phyloP scores from a whole-genome alignment of 2,113 vertebrate genomes.

The human region DNA sequence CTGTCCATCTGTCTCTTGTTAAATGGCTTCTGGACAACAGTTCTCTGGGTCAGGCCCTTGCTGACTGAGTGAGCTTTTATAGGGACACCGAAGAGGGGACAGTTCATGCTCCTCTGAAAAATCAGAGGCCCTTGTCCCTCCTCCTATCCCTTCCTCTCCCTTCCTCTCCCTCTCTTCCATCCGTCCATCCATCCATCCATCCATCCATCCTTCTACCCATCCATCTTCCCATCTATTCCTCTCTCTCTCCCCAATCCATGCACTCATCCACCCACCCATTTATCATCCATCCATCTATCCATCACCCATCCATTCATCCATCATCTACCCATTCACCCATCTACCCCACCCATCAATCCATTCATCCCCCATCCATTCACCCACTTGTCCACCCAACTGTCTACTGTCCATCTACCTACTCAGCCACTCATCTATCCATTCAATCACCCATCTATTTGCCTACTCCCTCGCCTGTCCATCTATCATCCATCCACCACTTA shows the following conservation, averaged over 20 bases:
- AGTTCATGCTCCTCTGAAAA: not conserved
- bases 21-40: not conserved
- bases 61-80: not conserved
- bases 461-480: no score
- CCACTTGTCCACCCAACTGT: no score
- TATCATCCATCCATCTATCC: no score
- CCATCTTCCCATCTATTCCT: no score
- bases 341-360: fast-evolving
- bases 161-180: not conserved
- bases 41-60: not conserved
- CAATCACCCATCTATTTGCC: fast-evolving
- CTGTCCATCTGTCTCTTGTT: not conserved
- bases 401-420: not conserved
- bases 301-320: not conserved
- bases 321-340: fast-evolving
- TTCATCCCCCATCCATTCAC: fast-evolving
- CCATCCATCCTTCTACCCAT: not conserved
- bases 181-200: not conserved
- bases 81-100: not conserved
- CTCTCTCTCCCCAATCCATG: not conserved
- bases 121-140: not conserved
- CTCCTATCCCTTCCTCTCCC: no score
- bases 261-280: not conserved
- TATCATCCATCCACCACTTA: no score
- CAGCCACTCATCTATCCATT: fast-evolving